A percentile compares a stretch with the other conserved stretches of the same genome.
Conservation (phyloP, 2,888 invertebrate genomes). For the Lepetodrilus schrolli region DNA sequence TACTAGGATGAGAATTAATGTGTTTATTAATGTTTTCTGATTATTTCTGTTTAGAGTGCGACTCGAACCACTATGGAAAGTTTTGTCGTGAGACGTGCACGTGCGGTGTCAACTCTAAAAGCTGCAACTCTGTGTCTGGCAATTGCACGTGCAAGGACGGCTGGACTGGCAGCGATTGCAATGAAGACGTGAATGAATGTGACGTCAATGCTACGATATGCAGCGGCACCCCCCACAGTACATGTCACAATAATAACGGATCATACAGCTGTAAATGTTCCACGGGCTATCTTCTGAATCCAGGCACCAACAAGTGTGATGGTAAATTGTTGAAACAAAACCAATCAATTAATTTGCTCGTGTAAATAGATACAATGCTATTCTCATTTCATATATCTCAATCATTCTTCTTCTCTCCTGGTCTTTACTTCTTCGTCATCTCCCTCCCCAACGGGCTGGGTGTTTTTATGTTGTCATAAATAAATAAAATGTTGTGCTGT, state of each 20-base stretch:
- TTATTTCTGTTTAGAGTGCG: too few species aligned
- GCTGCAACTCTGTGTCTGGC: neutral
- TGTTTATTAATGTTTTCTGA: too few species aligned
- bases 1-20: too few species aligned
- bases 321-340: too few species aligned
- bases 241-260: constrained; percentile 10
- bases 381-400: too few species aligned
- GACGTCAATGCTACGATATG: neutral
- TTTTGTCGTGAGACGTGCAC: neutral
- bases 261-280: constrained; percentile 16
- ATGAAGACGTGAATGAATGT: constrained; percentile 3
- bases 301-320: neutral
- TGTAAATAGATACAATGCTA: too few species aligned
- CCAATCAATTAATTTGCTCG: too few species aligned
- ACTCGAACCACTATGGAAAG: neutral
- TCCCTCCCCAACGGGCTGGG: too few species aligned
- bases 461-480: too few species aligned
- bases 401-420: too few species aligned
- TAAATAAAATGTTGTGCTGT: too few species aligned
- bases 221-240: neutral
- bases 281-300: neutral
- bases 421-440: too few species aligned
- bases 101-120: neutral
- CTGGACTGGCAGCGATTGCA: neutral
- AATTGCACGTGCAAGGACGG: neutral